phyloP scores from a whole-genome alignment of 2,113 vertebrate species.

The Oenanthe melanoleuca region DNA sequence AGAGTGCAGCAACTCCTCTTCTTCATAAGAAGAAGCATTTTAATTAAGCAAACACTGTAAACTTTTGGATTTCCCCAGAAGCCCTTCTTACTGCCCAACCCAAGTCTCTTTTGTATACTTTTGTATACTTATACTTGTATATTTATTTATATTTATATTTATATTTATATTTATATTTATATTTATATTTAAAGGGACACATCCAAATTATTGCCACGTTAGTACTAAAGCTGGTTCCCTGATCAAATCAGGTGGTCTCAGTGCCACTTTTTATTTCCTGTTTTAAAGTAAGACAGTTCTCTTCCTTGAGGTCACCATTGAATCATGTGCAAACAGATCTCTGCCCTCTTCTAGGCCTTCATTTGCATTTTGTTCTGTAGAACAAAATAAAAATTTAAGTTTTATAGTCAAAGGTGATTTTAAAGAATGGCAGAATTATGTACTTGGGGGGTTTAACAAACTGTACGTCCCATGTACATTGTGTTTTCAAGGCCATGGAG shows the following conservation, averaged over 20 bases:
- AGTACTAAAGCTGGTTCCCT: background rate
- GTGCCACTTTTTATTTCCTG: fast-evolving
- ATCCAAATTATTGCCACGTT: background rate
- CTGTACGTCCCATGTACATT: background rate
- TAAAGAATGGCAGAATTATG: background rate
- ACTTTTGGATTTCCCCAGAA: background rate
- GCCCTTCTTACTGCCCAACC: background rate
- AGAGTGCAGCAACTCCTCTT: background rate
- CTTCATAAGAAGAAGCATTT: background rate
- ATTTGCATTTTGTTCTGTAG: background rate
- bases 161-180: too few species aligned
- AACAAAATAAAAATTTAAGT: background rate
- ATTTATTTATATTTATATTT: too few species aligned
- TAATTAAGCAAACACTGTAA: background rate
- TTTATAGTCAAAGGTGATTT: background rate
- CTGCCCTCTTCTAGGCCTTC: background rate
- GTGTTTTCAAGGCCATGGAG: background rate
- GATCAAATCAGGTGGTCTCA: background rate
- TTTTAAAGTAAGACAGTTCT: background rate
- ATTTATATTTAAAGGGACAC: too few species aligned
- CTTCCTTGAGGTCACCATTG: background rate
- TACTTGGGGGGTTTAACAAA: background rate
- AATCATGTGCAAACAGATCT: background rate
- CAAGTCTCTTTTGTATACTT: background rate
- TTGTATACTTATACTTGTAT: too few species aligned